phyloP scores from a whole-genome alignment of 2,113 vertebrate species.

The Odocoileus hemionus region DNA sequence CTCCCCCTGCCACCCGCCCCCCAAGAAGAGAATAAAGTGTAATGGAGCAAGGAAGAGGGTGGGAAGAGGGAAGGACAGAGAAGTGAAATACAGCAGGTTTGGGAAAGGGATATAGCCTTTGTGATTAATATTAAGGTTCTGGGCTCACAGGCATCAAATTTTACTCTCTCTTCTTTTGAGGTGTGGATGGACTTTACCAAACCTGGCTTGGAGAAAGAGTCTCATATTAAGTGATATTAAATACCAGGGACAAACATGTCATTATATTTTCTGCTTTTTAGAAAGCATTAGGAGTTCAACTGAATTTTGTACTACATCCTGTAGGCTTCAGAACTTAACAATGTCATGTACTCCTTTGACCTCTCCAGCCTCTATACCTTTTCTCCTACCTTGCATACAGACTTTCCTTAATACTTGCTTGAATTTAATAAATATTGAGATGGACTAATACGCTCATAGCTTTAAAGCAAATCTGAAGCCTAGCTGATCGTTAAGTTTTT shows the following conservation, averaged over 20 bases:
- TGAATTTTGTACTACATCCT: background rate
- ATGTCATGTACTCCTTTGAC: background rate
- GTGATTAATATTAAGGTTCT: conserved; percentile 26
- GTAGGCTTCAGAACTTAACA: background rate
- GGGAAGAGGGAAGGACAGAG: background rate
- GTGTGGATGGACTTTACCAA: background rate
- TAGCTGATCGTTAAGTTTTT: background rate
- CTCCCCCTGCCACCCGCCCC: background rate
- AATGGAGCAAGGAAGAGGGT: conserved; percentile 37
- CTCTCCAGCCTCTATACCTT: fast-evolving
- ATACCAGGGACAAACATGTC: background rate
- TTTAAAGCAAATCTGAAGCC: background rate
- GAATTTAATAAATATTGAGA: background rate
- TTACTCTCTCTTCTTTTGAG: background rate
- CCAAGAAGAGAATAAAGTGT: conserved; percentile 47
- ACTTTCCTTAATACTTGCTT: background rate
- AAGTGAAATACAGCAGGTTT: conserved; percentile 44
- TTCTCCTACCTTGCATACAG: background rate
- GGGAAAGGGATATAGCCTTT: background rate
- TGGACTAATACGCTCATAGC: background rate
- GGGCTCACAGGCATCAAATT: conserved; percentile 17
- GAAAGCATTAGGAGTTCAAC: background rate
- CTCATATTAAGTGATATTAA: background rate
- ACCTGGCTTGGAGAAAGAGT: background rate
- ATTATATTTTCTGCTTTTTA: background rate